A percentile compares a stretch with the other conserved stretches of the same genome.
Evolutionary conservation across 2,888 invertebrate genomes (phyloP).

Genomic region (Oscheius sp.): DNA sequence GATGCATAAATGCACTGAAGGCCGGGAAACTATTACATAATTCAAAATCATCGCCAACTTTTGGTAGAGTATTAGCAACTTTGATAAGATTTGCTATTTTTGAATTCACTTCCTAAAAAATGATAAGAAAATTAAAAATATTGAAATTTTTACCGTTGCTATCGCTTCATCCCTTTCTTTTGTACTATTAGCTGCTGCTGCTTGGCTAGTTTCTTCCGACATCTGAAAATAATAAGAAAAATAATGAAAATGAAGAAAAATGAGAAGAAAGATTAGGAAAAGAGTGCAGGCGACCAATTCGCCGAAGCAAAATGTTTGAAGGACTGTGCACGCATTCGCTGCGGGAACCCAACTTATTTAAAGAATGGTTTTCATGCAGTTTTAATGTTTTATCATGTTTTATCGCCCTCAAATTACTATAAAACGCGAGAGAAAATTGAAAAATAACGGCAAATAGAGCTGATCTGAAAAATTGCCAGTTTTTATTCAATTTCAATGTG

Average conservation of each 20-base stretch:
- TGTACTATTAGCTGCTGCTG: background rate
- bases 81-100: conserved; percentile 42
- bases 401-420: too few relatives aligned
- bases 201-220: background rate
- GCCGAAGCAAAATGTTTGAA: too few relatives aligned
- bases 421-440: too few relatives aligned
- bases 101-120: conserved; percentile 42
- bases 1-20: conserved; percentile 61
- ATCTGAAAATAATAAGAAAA: conserved; percentile 1
- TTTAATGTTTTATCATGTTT: too few relatives aligned
- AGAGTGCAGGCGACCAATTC: too few relatives aligned
- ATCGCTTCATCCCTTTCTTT: conserved; percentile 14
- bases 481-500: too few relatives aligned
- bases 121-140: background rate
- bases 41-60: conserved; percentile 63
- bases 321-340: too few relatives aligned
- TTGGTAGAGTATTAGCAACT: conserved; percentile 52
- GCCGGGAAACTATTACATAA: conserved; percentile 61
- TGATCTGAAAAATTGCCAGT: too few relatives aligned
- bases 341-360: too few relatives aligned
- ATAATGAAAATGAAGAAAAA: background rate
- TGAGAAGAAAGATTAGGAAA: background rate
- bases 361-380: too few relatives aligned
- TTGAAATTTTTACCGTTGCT: conserved; percentile 8
- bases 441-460: too few relatives aligned